Percentiles rank a stretch among this genome's conserved stretches.
These are phyloP conservation scores for Pangasius krempfi DNA, from an alignment of 2,797 vertebrate species.

Conservation along the genomic window DNA sequence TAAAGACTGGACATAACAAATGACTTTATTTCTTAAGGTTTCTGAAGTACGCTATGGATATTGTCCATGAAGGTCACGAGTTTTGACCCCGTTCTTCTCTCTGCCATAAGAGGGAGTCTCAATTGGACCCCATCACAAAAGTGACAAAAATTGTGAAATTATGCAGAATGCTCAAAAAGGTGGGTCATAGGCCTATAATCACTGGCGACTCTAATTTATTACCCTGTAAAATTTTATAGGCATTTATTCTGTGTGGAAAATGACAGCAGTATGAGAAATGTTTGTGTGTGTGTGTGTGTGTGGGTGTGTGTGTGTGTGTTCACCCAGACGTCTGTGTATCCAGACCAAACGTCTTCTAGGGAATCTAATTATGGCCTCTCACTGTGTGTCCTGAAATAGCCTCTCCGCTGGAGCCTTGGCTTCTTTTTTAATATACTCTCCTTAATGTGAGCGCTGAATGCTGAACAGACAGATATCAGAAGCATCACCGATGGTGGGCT, in stretches of 20 bases:
- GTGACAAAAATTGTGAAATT: neutral
- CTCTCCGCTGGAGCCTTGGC: slow-evolving; percentile 13
- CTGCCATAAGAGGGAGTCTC: neutral
- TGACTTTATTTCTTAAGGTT: neutral
- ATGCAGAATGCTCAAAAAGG: neutral
- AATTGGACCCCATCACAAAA: neutral
- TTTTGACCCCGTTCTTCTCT: neutral
- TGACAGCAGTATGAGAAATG: slow-evolving; percentile 19
- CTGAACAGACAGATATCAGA: slow-evolving; percentile 32
- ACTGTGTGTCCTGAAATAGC: slow-evolving; percentile 52
- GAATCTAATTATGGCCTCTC: slow-evolving; percentile 54
- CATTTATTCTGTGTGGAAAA: neutral
- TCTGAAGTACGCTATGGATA: neutral
- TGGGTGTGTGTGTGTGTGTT: slow-evolving; percentile 20
- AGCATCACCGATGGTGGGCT: neutral
- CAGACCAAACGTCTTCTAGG: slow-evolving; percentile 51
- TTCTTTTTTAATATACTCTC: slow-evolving; percentile 48
- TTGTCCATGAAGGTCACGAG: neutral
- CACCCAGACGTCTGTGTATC: slow-evolving; percentile 42
- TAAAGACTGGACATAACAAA: neutral
- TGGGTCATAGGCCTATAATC: neutral
- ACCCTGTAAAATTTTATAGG: neutral
- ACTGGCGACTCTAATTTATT: neutral
- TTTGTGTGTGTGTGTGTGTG: slow-evolving; percentile 17
- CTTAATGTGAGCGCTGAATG: slow-evolving; percentile 44